phyloP scores from a whole-genome alignment of 1,140 invertebrate species.

The Drosophila asahinai region DNA sequence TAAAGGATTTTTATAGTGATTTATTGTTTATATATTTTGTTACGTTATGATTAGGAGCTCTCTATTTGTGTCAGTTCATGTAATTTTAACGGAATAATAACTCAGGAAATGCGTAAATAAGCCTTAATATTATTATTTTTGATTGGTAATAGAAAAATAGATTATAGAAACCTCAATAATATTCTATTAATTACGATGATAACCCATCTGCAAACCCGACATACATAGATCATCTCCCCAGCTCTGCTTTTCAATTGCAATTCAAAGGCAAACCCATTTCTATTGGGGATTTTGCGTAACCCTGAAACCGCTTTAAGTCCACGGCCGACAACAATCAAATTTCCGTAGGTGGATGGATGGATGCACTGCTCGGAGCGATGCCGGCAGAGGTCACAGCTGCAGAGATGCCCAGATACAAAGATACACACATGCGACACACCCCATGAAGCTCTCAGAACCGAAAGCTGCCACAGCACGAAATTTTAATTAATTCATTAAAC shows the following conservation, averaged over 20 bases:
- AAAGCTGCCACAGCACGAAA: constrained; percentile 34
- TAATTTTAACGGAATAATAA: not conserved
- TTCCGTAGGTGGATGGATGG: constrained; percentile 62
- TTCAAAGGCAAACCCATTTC: constrained; percentile 10
- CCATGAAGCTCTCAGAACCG: constrained; percentile 21
- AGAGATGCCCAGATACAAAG: constrained; percentile 26
- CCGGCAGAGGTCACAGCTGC: constrained; percentile 56
- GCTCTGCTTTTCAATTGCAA: not conserved
- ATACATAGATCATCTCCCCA: not conserved
- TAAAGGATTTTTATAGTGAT: not conserved
- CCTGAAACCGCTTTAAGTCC: constrained; percentile 47
- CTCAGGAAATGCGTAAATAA: not conserved
- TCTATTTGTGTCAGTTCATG: not conserved
- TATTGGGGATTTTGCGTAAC: constrained; percentile 24
- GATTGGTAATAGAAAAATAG: no score
- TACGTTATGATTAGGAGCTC: not conserved
- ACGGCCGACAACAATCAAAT: constrained; percentile 48
- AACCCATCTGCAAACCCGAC: not conserved
- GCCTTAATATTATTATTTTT: not conserved
- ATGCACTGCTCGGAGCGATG: constrained; percentile 40
- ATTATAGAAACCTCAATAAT: not conserved
- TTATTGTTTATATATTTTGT: not conserved
- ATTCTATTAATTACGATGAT: not conserved
- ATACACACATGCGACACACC: constrained; percentile 6
- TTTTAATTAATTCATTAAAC: constrained; percentile 81